phyloP scores from a whole-genome alignment of 2,113 vertebrate species.

The Saccopteryx leptura region DNA sequence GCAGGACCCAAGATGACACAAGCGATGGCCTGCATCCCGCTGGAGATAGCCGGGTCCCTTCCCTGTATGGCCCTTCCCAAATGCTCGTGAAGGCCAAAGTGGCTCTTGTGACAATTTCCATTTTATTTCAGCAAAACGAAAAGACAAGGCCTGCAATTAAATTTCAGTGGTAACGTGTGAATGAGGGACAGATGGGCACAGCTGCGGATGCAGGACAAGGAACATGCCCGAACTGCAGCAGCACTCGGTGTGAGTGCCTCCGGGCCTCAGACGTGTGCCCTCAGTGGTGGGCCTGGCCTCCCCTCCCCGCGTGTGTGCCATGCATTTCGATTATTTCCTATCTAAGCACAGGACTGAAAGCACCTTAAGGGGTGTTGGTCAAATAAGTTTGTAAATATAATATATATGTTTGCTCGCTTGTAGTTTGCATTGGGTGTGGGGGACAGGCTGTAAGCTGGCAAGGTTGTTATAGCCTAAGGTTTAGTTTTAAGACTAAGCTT shows the following conservation, averaged over 20 bases:
- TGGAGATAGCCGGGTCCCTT: background rate
- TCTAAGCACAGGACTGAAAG: background rate
- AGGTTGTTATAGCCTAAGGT: too few relatives aligned
- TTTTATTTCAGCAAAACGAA: background rate
- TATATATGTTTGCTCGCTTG: too few relatives aligned
- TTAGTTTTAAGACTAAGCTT: too few relatives aligned
- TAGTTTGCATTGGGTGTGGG: too few relatives aligned
- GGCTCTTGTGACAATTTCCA: background rate
- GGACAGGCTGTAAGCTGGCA: too few relatives aligned
- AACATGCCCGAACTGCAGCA: background rate
- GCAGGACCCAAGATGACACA: background rate
- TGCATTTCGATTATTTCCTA: background rate
- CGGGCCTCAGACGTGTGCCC: background rate
- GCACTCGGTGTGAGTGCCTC: background rate
- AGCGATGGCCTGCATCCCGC: background rate
- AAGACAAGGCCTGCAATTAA: background rate
- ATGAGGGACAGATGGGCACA: too few relatives aligned
- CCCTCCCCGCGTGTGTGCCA: fast-evolving
- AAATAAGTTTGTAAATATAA: too few relatives aligned
- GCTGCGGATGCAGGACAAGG: background rate
- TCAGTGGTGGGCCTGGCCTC: background rate
- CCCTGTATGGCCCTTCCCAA: background rate
- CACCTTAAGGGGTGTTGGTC: background rate
- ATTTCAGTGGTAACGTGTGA: background rate
- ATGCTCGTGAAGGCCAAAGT: fast-evolving